Percentiles rank a stretch among this genome's conserved stretches.
These are phyloP conservation scores for Mythimna albipuncta DNA, from an alignment of 2,888 invertebrate species.

Conservation along the genomic window DNA sequence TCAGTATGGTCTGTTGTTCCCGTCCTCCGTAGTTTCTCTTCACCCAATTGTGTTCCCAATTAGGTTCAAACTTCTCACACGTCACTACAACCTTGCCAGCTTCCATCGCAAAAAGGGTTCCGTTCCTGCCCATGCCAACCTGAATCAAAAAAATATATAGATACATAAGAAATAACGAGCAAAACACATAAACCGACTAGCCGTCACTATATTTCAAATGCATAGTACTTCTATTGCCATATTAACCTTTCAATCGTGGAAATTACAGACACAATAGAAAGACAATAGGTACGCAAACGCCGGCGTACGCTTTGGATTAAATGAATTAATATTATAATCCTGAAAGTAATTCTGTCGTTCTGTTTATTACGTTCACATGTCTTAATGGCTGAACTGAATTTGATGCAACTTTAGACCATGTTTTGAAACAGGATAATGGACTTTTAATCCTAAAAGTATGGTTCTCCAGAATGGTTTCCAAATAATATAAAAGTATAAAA, in stretches of 20 bases:
- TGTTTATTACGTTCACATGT: not conserved
- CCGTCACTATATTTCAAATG: not conserved
- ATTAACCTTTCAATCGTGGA: no score
- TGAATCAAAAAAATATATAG: conserved; percentile 72
- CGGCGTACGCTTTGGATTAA: no score
- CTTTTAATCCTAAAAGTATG: not conserved
- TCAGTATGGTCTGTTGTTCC: conserved; percentile 92
- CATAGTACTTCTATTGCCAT: not conserved
- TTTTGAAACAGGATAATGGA: no score
- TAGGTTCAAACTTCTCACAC: conserved; percentile 95
- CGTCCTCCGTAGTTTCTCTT: conserved; percentile 92
- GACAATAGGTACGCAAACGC: no score
- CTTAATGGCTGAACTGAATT: not conserved
- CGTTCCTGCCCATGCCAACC: conserved; percentile 96
- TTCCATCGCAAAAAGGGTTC: conserved; percentile 95
- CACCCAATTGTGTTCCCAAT: conserved; percentile 95
- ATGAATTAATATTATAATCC: not conserved
- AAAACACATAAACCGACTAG: not conserved
- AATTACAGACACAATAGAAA: no score
- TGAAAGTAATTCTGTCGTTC: not conserved
- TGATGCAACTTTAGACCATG: no score
- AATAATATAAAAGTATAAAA: no score
- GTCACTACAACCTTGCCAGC: conserved; percentile 95
- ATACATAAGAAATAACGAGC: not conserved
- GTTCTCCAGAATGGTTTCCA: not conserved